These are phyloP conservation scores for Agrotis ipsilon DNA, from an alignment of 2,888 invertebrate genomes.

Conservation along the genomic window DNA sequence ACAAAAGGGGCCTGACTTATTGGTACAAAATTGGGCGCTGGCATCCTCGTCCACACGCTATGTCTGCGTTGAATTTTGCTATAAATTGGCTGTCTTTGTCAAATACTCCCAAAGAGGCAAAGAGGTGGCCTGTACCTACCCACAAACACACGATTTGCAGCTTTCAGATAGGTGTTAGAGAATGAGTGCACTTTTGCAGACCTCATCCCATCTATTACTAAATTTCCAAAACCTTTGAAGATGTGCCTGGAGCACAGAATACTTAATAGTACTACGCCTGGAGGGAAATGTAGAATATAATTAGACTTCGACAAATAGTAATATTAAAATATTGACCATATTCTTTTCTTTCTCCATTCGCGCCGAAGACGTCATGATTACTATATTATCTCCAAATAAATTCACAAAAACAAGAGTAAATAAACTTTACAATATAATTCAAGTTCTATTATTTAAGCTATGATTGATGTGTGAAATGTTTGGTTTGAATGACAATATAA, in stretches of 20 bases:
- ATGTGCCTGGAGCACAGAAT: neutral
- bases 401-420: slow-evolving; percentile 25
- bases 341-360: slow-evolving; percentile 14
- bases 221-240: neutral
- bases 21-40: no score
- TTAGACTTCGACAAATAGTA: neutral
- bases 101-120: no score
- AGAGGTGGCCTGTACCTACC: no score
- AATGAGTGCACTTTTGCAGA: neutral
- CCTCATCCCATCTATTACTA: neutral
- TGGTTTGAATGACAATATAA: slow-evolving; percentile 12
- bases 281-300: no score
- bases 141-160: neutral
- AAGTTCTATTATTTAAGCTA: neutral
- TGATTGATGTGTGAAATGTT: neutral
- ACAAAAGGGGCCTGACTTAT: no score
- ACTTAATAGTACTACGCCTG: no score
- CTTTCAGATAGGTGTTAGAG: neutral
- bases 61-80: no score
- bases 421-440: neutral
- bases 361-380: slow-evolving; percentile 32
- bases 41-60: no score
- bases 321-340: slow-evolving; percentile 24
- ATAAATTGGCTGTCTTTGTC: no score
- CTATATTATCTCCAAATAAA: slow-evolving; percentile 17